A percentile compares a stretch with the other conserved stretches of the same genome.
phyloP scores from a whole-genome alignment of 92 coral and sea anemone species.

The Palythoa grandiflora region DNA sequence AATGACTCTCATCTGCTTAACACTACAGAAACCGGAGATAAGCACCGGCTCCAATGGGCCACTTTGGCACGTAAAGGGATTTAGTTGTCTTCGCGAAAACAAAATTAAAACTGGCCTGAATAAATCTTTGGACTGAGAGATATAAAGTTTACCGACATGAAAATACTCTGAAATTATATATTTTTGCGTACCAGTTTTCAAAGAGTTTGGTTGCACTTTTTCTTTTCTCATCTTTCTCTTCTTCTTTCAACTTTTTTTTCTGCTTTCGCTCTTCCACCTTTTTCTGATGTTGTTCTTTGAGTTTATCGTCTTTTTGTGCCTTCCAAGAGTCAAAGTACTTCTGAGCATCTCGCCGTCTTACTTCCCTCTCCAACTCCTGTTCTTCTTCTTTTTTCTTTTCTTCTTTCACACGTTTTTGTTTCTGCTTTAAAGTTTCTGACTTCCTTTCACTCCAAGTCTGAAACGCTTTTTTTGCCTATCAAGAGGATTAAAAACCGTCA shows the following conservation, averaged over 20 bases:
- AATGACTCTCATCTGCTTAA: too few species aligned
- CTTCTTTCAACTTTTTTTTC: conserved; percentile 70
- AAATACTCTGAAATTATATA: background rate
- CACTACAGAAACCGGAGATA: too few species aligned
- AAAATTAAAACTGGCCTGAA: too few species aligned
- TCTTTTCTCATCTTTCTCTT: conserved; percentile 71
- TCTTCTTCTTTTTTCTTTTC: conserved; percentile 74
- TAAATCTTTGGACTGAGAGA: too few species aligned
- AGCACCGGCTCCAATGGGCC: too few species aligned
- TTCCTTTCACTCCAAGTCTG: conserved; percentile 80
- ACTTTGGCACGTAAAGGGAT: too few species aligned
- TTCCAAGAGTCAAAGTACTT: conserved; percentile 89
- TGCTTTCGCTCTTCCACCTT: conserved; percentile 52
- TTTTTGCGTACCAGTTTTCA: conserved; percentile 76
- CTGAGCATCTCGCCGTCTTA: conserved; percentile 74
- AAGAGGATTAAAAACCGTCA: background rate
- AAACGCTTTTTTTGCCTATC: conserved; percentile 82
- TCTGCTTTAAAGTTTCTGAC: conserved; percentile 64
- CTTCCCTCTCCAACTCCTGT: conserved; percentile 72
- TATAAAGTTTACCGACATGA: background rate
- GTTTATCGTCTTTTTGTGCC: conserved; percentile 70
- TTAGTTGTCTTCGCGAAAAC: too few species aligned
- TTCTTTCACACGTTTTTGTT: conserved; percentile 61
- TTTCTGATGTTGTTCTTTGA: conserved; percentile 70
- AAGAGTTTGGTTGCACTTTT: conserved; percentile 64